Evolutionary conservation across 1,140 invertebrate species (phyloP).

Genomic region (Drosophila nannoptera): DNA sequence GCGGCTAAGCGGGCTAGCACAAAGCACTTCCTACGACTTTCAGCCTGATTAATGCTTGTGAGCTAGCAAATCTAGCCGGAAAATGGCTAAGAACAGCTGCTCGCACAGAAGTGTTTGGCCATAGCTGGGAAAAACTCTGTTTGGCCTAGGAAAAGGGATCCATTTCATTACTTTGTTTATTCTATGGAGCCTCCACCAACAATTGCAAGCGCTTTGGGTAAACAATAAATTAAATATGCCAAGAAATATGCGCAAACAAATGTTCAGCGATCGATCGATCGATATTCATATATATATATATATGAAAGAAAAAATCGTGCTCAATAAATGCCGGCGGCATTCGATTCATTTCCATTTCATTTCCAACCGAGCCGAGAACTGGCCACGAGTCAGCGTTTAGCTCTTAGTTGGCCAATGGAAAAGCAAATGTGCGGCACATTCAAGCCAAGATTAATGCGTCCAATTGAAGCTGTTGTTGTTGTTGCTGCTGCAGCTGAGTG

Average conservation of each 20-base stretch:
- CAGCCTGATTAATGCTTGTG: slow-evolving; percentile 13
- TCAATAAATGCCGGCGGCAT: slow-evolving; percentile 53
- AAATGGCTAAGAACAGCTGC: background rate
- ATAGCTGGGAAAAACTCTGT: too few species aligned
- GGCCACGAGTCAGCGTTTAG: slow-evolving; percentile 25
- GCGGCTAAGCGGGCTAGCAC: slow-evolving; percentile 11
- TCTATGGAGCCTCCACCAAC: background rate
- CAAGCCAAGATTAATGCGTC: slow-evolving; percentile 69
- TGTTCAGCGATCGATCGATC: slow-evolving; percentile 52
- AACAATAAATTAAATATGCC: slow-evolving; percentile 63
- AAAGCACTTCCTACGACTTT: slow-evolving; percentile 30
- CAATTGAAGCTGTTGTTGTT: slow-evolving; percentile 37
- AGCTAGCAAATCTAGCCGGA: background rate
- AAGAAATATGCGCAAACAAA: slow-evolving; percentile 58
- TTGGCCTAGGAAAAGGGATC: too few species aligned
- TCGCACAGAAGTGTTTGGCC: too few species aligned
- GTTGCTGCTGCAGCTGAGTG: slow-evolving; percentile 33
- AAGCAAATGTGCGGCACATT: slow-evolving; percentile 51
- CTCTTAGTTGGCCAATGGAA: slow-evolving; percentile 42
- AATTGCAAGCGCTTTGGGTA: slow-evolving; percentile 19
- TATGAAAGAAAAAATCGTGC: slow-evolving; percentile 29
- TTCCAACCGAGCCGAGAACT: slow-evolving; percentile 17
- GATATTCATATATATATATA: slow-evolving; percentile 32
- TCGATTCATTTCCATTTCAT: slow-evolving; percentile 67
- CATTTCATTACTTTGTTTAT: slow-evolving; percentile 8